A percentile compares a stretch with the other conserved stretches of the same genome.
Conservation (phyloP, 2,113 vertebrate genomes). For the Rhabdomys dilectus region DNA sequence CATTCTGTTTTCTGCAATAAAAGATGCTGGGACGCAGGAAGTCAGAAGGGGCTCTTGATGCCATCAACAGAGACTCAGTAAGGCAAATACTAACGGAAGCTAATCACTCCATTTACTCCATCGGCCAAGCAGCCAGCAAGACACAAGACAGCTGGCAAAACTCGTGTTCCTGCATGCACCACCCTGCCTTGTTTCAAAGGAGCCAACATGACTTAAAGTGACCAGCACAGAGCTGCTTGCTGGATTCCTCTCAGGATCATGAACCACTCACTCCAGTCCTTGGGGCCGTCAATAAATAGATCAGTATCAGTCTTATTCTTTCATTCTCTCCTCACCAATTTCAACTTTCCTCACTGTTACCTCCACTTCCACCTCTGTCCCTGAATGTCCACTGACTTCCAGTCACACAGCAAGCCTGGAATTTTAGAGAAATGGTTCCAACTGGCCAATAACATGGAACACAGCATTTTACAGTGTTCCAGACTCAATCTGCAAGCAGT, state of each 20-base stretch:
- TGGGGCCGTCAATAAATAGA: background rate
- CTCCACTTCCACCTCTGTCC: background rate
- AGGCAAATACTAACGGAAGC: conserved; percentile 42
- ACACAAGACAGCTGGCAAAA: background rate
- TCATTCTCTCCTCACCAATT: background rate
- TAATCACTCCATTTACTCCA: conserved; percentile 55
- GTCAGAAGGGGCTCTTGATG: background rate
- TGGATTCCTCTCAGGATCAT: background rate
- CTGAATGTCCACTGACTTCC: background rate
- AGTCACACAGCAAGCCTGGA: background rate
- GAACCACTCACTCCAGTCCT: background rate
- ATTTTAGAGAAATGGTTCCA: conserved; percentile 43
- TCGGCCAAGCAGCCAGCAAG: conserved; percentile 38
- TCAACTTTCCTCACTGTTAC: background rate
- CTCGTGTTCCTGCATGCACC: background rate
- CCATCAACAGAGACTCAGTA: conserved; percentile 10
- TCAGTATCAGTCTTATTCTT: background rate
- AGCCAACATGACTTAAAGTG: conserved; percentile 26
- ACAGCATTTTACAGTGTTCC: background rate
- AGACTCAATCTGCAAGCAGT: background rate
- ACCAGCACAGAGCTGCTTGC: conserved; percentile 9
- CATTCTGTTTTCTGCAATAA: background rate
- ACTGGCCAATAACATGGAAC: background rate
- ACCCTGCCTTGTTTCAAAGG: conserved; percentile 42
- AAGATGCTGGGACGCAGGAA: background rate